A percentile compares a stretch with the other conserved stretches of the same genome.
Evolutionary conservation across 2,888 invertebrate genomes (phyloP).

Genomic region (Lymantria monacha): DNA sequence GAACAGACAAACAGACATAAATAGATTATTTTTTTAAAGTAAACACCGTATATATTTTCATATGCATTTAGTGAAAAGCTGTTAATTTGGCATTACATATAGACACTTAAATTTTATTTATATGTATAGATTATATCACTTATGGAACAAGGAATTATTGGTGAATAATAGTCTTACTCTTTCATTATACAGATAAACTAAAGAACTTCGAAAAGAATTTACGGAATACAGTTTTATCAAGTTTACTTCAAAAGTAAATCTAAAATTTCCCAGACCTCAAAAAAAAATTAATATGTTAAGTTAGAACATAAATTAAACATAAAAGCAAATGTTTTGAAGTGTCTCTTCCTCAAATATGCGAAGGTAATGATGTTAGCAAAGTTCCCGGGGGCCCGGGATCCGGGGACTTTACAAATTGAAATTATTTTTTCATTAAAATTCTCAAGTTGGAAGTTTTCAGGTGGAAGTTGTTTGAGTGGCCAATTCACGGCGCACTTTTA

Average conservation of each 20-base stretch:
- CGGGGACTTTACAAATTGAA: conserved; percentile 69
- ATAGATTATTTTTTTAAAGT: neutral
- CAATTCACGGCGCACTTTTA: conserved; percentile 57
- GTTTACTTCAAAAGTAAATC: neutral
- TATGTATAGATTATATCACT: no score
- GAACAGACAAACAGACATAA: no score
- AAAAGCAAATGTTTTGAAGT: conserved; percentile 52
- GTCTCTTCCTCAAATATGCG: conserved; percentile 63
- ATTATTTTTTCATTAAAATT: conserved; percentile 81
- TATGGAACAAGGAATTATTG: no score
- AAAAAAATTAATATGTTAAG: conserved; percentile 25
- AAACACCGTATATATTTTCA: neutral
- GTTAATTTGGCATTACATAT: no score
- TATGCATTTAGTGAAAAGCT: neutral
- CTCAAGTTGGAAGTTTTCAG: conserved; percentile 60
- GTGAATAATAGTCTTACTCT: no score
- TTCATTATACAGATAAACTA: no score
- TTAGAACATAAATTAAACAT: conserved; percentile 38
- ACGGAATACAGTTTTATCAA: neutral
- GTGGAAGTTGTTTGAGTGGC: conserved; percentile 66
- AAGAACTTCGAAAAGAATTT: neutral
- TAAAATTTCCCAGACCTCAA: conserved; percentile 4
- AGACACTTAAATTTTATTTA: no score
- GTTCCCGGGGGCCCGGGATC: conserved; percentile 38
- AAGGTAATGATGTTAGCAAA: conserved; percentile 66